Evolutionary conservation across 2,888 invertebrate species (phyloP), one percentile per base, ranked within the genome.

Genomic region (Brenthis hecate): DNA sequence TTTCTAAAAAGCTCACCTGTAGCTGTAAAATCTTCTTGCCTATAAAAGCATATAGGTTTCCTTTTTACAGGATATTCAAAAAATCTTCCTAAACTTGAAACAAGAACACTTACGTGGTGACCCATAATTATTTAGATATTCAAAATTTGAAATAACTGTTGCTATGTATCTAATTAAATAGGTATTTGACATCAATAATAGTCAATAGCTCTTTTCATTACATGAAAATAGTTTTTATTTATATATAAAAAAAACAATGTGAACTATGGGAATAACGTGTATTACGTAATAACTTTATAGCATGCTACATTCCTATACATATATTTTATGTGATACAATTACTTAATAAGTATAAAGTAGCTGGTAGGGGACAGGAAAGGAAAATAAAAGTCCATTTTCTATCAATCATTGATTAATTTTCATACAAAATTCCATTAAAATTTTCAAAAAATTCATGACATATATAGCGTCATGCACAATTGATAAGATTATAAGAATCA

Each of bases 51-150:
- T 68, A 94, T 94, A 0, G 94, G 94, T 84, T 94, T 94, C 70
- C 94, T 86, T 77, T 94, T 94, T 50, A 94, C 94, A 1, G 94
- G 94, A 75, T 94, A 94, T 76, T 94, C 94, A 73, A 94, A 94
- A 77, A 92, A 92, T 70, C 90, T 85, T 32, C 90, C 87, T 28
- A 94, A 76, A 23, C 92, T 85, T 19, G 89, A 89, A 62, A 93
- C 85, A 16, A 93, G 77, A 19, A 84, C 76, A 75, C 90, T 91
- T 2, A 93, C 73, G 73, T 90, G 87, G 64, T 91, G 88, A 16
- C 94, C 94, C 94, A 94, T 93, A 19, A 54, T 73, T 65, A 48
- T 69, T 56, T 64, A 1, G 13, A 2, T 43, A 43, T 43, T 43
- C 8, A 43, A 43, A 43, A 43, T 43, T 43, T 43, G 11, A 43